Evolutionary conservation across 2,888 invertebrate genomes (phyloP).

Genomic region (Yponomeuta sedellus): DNA sequence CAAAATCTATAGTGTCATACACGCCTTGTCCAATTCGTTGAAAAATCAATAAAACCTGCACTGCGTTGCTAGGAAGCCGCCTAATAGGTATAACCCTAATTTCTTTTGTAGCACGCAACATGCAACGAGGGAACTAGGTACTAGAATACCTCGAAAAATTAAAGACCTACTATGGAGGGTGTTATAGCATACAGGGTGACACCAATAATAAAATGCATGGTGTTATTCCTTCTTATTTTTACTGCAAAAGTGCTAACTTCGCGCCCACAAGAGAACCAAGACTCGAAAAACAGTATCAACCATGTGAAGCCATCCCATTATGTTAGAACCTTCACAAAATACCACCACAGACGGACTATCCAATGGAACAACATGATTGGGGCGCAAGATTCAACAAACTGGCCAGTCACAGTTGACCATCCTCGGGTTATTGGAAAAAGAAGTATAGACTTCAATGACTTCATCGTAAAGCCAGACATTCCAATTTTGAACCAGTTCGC

Average conservation of each 20-base stretch:
- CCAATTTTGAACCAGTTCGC: conserved; percentile 36
- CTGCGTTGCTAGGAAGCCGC: conserved; percentile 40
- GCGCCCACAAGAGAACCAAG: conserved; percentile 57
- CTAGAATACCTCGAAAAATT: too few species aligned
- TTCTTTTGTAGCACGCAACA: conserved; percentile 17
- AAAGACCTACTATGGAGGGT: conserved; percentile 43
- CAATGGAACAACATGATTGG: conserved; percentile 42
- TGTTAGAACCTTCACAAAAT: conserved; percentile 68
- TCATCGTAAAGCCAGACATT: conserved; percentile 32
- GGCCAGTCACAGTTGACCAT: conserved; percentile 38
- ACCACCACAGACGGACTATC: conserved; percentile 63
- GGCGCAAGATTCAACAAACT: conserved; percentile 38
- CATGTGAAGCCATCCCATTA: conserved; percentile 57
- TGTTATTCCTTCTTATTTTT: conserved; percentile 65
- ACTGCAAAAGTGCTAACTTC: conserved; percentile 68
- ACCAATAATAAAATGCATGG: conserved; percentile 63
- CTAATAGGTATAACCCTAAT: not conserved
- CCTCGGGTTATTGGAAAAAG: conserved; percentile 44
- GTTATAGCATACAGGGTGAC: conserved; percentile 56
- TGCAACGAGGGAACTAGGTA: conserved; percentile 30
- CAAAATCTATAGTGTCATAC: not conserved
- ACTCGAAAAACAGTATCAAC: conserved; percentile 53
- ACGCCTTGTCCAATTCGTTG: conserved; percentile 2
- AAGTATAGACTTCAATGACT: conserved; percentile 48
- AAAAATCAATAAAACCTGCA: conserved; percentile 61